A percentile compares a stretch with the other conserved stretches of the same genome.
Conservation (phyloP, 2,888 invertebrate species). For the Ariolimax columbianus region DNA sequence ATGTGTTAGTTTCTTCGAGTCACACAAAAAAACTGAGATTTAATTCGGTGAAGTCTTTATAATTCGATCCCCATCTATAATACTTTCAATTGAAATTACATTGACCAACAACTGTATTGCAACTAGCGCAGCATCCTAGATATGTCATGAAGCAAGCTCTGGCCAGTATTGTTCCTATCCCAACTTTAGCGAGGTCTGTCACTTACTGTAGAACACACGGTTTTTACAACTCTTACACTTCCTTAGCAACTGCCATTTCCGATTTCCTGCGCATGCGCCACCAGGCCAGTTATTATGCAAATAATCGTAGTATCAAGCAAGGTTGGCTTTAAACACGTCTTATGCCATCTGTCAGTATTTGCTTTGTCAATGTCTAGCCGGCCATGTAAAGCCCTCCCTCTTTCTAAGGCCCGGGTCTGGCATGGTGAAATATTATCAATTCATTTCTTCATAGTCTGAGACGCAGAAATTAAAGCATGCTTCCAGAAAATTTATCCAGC, state of each 20-base stretch:
- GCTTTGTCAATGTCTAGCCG: conserved; percentile 32
- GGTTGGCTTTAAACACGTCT: conserved; percentile 24
- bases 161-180: not conserved
- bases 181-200: not conserved
- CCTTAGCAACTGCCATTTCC: conserved; percentile 5
- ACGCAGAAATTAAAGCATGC: conserved; percentile 30
- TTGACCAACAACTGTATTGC: too few relatives aligned
- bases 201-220: conserved; percentile 13
- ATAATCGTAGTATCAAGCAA: conserved; percentile 49
- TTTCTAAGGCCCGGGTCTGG: not conserved
- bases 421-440: conserved; percentile 43
- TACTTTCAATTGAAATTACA: too few relatives aligned
- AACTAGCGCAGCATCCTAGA: too few relatives aligned
- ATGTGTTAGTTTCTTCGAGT: too few relatives aligned
- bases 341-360: conserved; percentile 50
- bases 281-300: conserved; percentile 54
- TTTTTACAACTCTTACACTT: conserved; percentile 15
- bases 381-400: not conserved
- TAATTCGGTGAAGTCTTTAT: too few relatives aligned
- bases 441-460: conserved; percentile 38
- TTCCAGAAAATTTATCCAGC: not conserved
- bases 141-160: too few relatives aligned
- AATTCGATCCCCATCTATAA: too few relatives aligned
- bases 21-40: too few relatives aligned
- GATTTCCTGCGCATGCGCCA: conserved; percentile 37